Evolutionary conservation across 2,797 vertebrate genomes (phyloP).

Genomic region (Malurus splendens): DNA sequence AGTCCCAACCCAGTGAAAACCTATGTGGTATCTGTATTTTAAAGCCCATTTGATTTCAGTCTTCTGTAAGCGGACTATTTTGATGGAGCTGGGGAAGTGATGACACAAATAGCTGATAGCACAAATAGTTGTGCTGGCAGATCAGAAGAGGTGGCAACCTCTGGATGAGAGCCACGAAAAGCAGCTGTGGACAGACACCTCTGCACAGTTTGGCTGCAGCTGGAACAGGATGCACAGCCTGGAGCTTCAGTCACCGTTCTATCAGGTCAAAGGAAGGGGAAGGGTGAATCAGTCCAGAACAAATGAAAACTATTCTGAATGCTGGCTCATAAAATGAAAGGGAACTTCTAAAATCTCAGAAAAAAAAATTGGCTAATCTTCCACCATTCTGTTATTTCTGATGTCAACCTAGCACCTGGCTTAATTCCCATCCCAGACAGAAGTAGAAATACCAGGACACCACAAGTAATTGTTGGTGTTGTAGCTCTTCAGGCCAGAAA

Average conservation of each 20-base stretch:
- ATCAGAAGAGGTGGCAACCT: background rate
- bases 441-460: background rate
- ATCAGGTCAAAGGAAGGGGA: background rate
- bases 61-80: background rate
- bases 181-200: constrained; percentile 2
- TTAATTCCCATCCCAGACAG: background rate
- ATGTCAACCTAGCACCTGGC: background rate
- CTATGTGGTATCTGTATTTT: background rate
- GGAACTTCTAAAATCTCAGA: background rate
- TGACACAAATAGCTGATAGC: background rate
- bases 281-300: background rate
- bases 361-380: background rate
- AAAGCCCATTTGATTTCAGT: background rate
- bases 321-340: background rate
- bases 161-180: background rate
- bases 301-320: background rate
- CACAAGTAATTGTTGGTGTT: background rate
- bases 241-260: background rate
- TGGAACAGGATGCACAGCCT: constrained; percentile 2
- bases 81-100: background rate
- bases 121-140: background rate
- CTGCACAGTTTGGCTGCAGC: background rate
- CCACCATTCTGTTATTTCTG: background rate
- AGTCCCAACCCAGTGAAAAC: background rate
- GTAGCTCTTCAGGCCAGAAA: background rate